Conservation (phyloP, 1,140 invertebrate species). For the Drosophila guanche region DNA sequence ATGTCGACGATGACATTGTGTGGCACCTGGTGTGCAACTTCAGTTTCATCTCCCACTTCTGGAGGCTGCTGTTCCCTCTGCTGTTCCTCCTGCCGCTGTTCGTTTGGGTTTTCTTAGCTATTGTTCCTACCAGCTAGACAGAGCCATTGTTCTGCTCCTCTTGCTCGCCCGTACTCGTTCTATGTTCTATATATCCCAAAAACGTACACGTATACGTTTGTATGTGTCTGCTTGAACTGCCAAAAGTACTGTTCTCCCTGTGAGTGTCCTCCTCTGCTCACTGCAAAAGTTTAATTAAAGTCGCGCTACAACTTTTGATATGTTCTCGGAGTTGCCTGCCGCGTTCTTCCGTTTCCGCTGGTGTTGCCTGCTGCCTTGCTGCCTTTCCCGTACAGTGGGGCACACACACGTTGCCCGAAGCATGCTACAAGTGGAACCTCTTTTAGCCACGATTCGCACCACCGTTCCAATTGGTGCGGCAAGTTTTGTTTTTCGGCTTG, state of each 20-base stretch:
- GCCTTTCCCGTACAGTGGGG: slow-evolving; percentile 41
- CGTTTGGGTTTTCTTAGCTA: slow-evolving; percentile 22
- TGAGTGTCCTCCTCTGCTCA: slow-evolving; percentile 53
- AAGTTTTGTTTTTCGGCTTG: slow-evolving; percentile 64
- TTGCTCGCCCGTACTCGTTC: slow-evolving; percentile 4
- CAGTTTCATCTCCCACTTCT: slow-evolving; percentile 41
- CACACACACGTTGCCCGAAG: background rate
- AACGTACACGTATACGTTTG: slow-evolving; percentile 15
- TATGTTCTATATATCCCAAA: background rate
- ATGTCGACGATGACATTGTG: slow-evolving; percentile 71
- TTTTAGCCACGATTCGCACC: slow-evolving; percentile 1
- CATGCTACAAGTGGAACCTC: slow-evolving; percentile 4
- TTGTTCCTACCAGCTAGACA: slow-evolving; percentile 50
- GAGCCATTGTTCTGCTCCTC: slow-evolving; percentile 31
- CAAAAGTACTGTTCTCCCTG: slow-evolving; percentile 64
- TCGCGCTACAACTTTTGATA: slow-evolving; percentile 81
- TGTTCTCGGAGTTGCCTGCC: slow-evolving; percentile 75
- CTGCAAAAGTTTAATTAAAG: slow-evolving; percentile 78
- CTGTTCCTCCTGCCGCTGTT: background rate
- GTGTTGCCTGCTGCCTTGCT: slow-evolving; percentile 30
- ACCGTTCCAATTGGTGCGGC: slow-evolving; percentile 50
- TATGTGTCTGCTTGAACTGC: slow-evolving; percentile 67
- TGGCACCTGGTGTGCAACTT: slow-evolving; percentile 72
- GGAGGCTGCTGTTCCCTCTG: slow-evolving; percentile 3
- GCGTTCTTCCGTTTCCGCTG: slow-evolving; percentile 65